A percentile compares a stretch with the other conserved stretches of the same genome.
These are phyloP conservation scores for Cyclopterus lumpus DNA, from an alignment of 2,797 vertebrate species.

Conservation along the genomic window DNA sequence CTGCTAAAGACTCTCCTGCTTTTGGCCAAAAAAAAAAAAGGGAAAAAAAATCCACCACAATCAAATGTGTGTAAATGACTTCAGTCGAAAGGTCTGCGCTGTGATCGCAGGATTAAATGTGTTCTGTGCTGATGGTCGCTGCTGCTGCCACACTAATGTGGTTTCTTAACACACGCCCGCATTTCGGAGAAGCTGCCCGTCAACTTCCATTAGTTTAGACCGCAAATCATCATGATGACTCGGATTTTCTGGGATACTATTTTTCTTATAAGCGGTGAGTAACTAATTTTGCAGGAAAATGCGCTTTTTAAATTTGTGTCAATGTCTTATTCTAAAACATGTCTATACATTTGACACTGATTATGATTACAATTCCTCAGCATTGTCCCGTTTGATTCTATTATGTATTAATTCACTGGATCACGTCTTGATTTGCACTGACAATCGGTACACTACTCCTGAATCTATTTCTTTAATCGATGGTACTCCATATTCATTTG, in stretches of 20 bases:
- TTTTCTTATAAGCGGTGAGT: conserved; percentile 81
- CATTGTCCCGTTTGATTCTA: neutral
- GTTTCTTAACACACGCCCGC: conserved; percentile 40
- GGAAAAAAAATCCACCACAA: neutral
- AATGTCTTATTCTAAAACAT: neutral
- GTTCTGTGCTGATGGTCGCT: conserved; percentile 12
- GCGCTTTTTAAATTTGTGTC: neutral
- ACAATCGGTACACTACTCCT: neutral
- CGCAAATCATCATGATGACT: conserved; percentile 68
- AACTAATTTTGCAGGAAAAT: neutral
- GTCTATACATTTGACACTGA: neutral
- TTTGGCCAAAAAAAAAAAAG: neutral
- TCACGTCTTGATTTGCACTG: neutral
- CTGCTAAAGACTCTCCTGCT: neutral
- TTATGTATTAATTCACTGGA: neutral
- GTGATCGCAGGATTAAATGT: conserved; percentile 34
- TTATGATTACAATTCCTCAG: too few relatives aligned
- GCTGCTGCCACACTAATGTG: conserved; percentile 42
- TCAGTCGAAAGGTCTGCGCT: conserved; percentile 15
- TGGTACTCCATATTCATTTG: neutral
- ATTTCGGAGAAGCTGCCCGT: conserved; percentile 34
- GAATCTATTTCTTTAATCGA: neutral
- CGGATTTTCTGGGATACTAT: conserved; percentile 80
- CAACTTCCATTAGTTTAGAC: conserved; percentile 4
- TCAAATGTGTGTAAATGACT: conserved; percentile 12